Base-by-base conservation (phyloP, 1,140 invertebrate species). In the Scaptomyza pallida region DNA sequence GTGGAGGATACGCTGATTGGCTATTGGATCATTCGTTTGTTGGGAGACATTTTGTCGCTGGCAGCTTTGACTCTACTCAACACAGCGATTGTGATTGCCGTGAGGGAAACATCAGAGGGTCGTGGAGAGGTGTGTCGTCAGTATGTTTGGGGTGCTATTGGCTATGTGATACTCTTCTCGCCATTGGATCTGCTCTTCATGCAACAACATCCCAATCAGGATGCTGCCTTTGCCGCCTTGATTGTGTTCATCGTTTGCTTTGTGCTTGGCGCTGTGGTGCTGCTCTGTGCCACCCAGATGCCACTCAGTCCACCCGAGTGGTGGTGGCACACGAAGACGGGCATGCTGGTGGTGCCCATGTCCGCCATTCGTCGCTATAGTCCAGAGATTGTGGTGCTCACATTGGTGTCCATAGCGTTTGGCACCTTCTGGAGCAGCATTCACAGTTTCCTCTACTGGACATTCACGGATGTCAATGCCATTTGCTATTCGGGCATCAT, bases 261-360 rank as follows among this genome's bases (percentile, higher is more conserved):
- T 41, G 41, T 89, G 0, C 9, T 91, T 9, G 90, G 68, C 19
- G 90, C 90, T 15, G 2, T 90, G 6, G 79, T 91, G 0, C 50
- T 91, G n/a, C 59, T 91, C 1, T 70, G 45, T 23, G 81, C 90
- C 52, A 48, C 55, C 0, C 93, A 93, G 41, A 95, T 96, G 94
- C 95, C 95, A 1, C 89, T 96, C 4, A 95, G 94, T 76, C 95
- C 95, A 3, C 95, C 95, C 2, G 95, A 96, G 86, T 96, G 95
- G 94, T 96, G 95, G 95, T 96, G 95, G 95, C 95, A 96, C 75
- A 96, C 95, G 1, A 93, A 94, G 77, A 95, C 94, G n/a, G 95
- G 95, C 12, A 94, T 95, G 92, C 79, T 95, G 26, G 94, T 95
- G 4, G 89, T 95, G 62, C 95, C 95, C 5, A 94, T 96, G 94